phyloP scores from a whole-genome alignment of 2,888 invertebrate genomes.

The Phymatocera aterrima region DNA sequence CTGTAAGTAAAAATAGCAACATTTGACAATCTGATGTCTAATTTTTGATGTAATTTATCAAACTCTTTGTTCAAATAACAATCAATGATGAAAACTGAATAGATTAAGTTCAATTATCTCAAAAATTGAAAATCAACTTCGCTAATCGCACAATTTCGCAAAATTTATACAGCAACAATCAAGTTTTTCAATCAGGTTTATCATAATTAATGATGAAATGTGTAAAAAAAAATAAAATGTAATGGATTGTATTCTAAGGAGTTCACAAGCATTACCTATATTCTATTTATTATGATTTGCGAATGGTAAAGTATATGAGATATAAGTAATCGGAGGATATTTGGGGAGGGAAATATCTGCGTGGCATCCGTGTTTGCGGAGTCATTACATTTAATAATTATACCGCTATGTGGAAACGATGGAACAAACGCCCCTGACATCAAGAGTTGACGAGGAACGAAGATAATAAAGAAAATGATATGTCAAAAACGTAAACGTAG shows the following conservation, averaged over 20 bases:
- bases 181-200: not conserved
- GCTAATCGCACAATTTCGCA: not conserved
- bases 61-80: not conserved
- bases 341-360: not conserved
- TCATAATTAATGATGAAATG: not conserved
- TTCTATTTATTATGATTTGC: not conserved
- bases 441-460: not conserved
- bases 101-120: not conserved
- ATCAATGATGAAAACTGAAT: not conserved
- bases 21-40: not conserved
- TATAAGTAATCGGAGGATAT: not conserved
- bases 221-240: not conserved
- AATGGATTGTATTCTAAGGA: not conserved
- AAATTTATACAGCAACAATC: not conserved
- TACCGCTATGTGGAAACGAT: not conserved
- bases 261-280: not conserved
- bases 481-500: slow-evolving; percentile 54
- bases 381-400: slow-evolving; percentile 4
- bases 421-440: slow-evolving; percentile 16
- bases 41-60: not conserved
- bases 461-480: slow-evolving; percentile 45
- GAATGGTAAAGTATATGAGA: not conserved
- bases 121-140: not conserved
- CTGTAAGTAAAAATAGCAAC: slow-evolving; percentile 51
- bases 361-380: not conserved